These are phyloP conservation scores for Melanotaenia duboulayi DNA, from an alignment of 2,113 vertebrate species.

Conservation along the genomic window DNA sequence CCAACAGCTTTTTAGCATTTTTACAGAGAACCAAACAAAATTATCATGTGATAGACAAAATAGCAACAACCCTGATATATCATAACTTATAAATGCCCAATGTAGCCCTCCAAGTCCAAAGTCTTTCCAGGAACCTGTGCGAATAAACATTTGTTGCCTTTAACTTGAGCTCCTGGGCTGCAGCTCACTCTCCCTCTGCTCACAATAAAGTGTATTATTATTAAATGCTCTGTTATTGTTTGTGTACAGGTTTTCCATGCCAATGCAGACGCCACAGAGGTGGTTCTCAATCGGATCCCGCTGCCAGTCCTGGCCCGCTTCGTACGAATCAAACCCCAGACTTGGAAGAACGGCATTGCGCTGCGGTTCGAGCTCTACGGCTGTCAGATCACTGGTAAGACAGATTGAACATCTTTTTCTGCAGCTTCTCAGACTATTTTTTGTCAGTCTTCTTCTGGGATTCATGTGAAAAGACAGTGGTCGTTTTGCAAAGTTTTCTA, in stretches of 20 bases:
- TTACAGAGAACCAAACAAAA: too few relatives aligned
- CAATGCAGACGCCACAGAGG: slow-evolving; percentile 90
- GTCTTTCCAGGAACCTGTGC: background rate
- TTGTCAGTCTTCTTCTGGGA: slow-evolving; percentile 25
- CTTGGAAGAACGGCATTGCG: slow-evolving; percentile 93
- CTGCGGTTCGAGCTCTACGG: slow-evolving; percentile 95
- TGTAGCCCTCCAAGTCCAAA: too few relatives aligned
- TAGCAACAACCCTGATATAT: too few relatives aligned
- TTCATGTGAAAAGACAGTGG: slow-evolving; percentile 31
- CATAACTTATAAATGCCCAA: background rate
- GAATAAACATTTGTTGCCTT: too few relatives aligned
- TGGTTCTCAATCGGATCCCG: slow-evolving; percentile 94
- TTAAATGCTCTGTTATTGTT: slow-evolving; percentile 12
- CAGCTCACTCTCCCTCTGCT: background rate
- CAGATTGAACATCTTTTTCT: slow-evolving; percentile 1
- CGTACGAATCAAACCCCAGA: slow-evolving; percentile 91
- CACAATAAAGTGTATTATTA: background rate
- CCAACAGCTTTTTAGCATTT: too few relatives aligned
- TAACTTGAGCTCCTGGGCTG: background rate
- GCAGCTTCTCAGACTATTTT: slow-evolving; percentile 32
- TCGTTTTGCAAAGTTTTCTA: slow-evolving; percentile 12
- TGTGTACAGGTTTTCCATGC: slow-evolving; percentile 90
- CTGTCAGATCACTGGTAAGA: slow-evolving; percentile 94
- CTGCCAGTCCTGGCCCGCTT: slow-evolving; percentile 92
- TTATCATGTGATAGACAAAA: too few relatives aligned